These are phyloP conservation scores for Drosophila lacteicornis DNA, from an alignment of 1,140 invertebrate species.

Conservation along the genomic window DNA sequence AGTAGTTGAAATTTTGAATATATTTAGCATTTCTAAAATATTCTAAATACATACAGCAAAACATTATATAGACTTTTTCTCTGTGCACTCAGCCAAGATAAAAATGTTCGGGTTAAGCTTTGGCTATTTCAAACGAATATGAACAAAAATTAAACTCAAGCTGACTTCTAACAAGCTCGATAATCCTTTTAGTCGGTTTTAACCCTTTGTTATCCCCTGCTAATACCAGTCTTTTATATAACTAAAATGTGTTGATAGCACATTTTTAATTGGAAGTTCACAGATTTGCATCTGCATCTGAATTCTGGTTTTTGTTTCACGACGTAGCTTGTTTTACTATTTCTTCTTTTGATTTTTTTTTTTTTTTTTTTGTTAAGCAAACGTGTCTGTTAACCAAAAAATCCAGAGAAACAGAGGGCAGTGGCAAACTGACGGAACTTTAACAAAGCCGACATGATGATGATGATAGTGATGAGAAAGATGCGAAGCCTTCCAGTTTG, in stretches of 20 bases:
- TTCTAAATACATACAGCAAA: background rate
- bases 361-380: constrained; percentile 20
- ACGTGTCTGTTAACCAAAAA: constrained; percentile 63
- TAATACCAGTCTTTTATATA: constrained; percentile 15
- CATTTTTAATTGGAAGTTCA: constrained; percentile 41
- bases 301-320: constrained; percentile 25
- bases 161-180: constrained; percentile 3
- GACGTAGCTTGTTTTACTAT: background rate
- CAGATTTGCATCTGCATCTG: constrained; percentile 11
- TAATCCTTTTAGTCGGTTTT: constrained; percentile 33
- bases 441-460: constrained; percentile 39
- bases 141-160: constrained; percentile 8
- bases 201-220: constrained; percentile 23
- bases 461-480: constrained; percentile 25
- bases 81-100: background rate
- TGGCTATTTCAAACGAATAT: background rate
- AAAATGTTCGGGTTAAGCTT: background rate
- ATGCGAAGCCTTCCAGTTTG: constrained; percentile 25
- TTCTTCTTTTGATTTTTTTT: background rate
- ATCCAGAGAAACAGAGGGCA: constrained; percentile 8
- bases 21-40: too few species aligned
- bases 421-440: constrained; percentile 34
- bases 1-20: too few species aligned
- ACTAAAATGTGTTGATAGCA: constrained; percentile 23
- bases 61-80: background rate